Percentiles rank a stretch among this genome's conserved stretches.
phyloP scores from a whole-genome alignment of 2,797 vertebrate species.

The Aphelocoma californica region DNA sequence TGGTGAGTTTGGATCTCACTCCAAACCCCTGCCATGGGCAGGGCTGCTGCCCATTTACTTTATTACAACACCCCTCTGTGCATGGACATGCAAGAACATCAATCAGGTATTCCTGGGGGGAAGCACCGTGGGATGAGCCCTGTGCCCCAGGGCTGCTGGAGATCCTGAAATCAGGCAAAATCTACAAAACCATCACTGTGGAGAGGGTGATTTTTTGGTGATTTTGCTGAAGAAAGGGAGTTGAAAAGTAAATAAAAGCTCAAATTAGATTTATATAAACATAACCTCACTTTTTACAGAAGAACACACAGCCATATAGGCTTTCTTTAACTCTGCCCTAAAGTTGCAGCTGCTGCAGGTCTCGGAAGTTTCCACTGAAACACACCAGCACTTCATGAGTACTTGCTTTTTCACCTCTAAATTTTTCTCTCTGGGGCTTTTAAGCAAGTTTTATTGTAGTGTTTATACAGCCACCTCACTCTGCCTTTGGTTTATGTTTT shows the following conservation, averaged over 20 bases:
- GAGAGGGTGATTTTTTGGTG: background rate
- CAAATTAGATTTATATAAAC: background rate
- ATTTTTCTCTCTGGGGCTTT: constrained; percentile 21
- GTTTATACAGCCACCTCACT: constrained; percentile 2
- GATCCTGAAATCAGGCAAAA: background rate
- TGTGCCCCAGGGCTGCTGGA: rapidly evolving
- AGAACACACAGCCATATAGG: background rate
- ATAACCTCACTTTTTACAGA: background rate
- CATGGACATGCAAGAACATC: rapidly evolving
- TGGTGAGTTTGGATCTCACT: background rate
- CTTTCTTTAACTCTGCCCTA: background rate
- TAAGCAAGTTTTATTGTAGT: background rate
- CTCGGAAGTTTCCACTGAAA: background rate
- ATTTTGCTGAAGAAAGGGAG: background rate
- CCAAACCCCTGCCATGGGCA: background rate
- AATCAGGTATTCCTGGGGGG: background rate
- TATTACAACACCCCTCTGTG: background rate
- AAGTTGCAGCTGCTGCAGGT: background rate
- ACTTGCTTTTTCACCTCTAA: background rate
- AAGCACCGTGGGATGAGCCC: background rate
- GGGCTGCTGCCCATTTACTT: background rate
- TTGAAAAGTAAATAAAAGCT: background rate
- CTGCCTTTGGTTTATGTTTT: constrained; percentile 10
- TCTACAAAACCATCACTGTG: background rate
- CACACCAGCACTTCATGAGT: background rate